Base-by-base conservation (phyloP, 2,113 vertebrate genomes). In the Podocnemis expansa region DNA sequence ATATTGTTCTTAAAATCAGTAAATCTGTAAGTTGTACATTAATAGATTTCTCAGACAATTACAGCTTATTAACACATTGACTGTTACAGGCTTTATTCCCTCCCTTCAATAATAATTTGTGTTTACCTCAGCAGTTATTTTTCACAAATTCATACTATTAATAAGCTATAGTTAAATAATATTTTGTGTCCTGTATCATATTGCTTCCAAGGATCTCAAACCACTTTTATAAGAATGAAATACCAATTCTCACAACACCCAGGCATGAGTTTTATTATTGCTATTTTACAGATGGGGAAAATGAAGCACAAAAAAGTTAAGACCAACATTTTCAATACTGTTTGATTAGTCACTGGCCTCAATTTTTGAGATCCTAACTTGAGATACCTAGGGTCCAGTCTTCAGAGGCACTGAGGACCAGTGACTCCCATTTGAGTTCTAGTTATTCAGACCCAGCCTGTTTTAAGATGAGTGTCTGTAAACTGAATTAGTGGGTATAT, bases 1-100 rank as follows among this genome's bases (percentile, higher is more conserved):
- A 58, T 58, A 31, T 58, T 94, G 27, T 95, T 90, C 78, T 94
- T 80, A 43, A 88, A 52, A 89, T 43, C 56, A 89, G 79, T 89
- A 49, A 5, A 2, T 73, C 89, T 25, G 24, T 80, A 90, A 88
- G 8, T 22, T 92, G 10, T 80, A 19, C 63, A 43, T 86, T 45
- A 25, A 88, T 31, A 82, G 14, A 76, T 85, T 92, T 25, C 31
- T 7, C 41, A 27, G 82, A 63, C 25, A 85, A 56, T 52, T 56
- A 41, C 16, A 82, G 47, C 29, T 6, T 80, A 49, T 13, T 82
- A 94, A 22, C 17, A 13, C 43, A 4, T 60, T 13, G 70, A 47
- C 76, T 75, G 14, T 82, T 88, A 43, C 29, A 17, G 56, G 56
- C 27, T 58, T 29, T 29, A 58, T 29, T 58, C 4, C 10, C 56